These are phyloP conservation scores for Drosophila kepulauana DNA, from an alignment of 1,140 invertebrate genomes.

Conservation along the genomic window DNA sequence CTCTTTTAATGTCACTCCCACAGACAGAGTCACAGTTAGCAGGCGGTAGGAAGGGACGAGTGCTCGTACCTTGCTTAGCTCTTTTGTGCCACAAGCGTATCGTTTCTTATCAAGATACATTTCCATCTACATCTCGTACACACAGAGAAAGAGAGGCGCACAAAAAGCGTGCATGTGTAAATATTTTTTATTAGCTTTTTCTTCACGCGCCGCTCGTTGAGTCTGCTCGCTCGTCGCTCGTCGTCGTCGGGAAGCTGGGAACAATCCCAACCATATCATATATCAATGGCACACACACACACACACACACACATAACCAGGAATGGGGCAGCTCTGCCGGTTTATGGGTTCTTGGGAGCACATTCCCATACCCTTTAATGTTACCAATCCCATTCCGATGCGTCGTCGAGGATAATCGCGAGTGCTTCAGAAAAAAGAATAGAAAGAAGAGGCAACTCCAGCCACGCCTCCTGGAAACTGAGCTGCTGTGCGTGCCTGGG, in stretches of 20 bases:
- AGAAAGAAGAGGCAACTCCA: background rate
- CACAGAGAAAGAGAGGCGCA: slow-evolving; percentile 8
- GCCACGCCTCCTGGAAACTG: slow-evolving; percentile 9
- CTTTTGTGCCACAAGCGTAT: slow-evolving; percentile 36
- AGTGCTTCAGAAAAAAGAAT: slow-evolving; percentile 19
- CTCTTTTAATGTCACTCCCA: slow-evolving; percentile 28
- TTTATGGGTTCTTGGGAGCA: slow-evolving; percentile 22
- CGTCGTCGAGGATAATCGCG: slow-evolving; percentile 65
- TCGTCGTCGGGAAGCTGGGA: slow-evolving; percentile 3
- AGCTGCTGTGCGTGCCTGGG: slow-evolving; percentile 66
- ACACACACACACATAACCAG: background rate
- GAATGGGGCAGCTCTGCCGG: background rate
- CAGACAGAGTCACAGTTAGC: background rate
- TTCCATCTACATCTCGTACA: slow-evolving; percentile 56
- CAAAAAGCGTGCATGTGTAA: slow-evolving; percentile 64
- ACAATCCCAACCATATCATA: slow-evolving; percentile 41
- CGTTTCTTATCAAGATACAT: slow-evolving; percentile 70
- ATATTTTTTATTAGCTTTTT: slow-evolving; percentile 76
- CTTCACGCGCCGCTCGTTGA: slow-evolving; percentile 33
- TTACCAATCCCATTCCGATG: slow-evolving; percentile 43
- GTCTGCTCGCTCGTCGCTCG: background rate
- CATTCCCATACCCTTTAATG: slow-evolving; percentile 19
- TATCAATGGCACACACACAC: slow-evolving; percentile 36
- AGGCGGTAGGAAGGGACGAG: background rate
- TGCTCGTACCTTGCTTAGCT: slow-evolving; percentile 14